phyloP scores from a whole-genome alignment of 2,888 invertebrate genomes.

The Pollenia labialis region DNA sequence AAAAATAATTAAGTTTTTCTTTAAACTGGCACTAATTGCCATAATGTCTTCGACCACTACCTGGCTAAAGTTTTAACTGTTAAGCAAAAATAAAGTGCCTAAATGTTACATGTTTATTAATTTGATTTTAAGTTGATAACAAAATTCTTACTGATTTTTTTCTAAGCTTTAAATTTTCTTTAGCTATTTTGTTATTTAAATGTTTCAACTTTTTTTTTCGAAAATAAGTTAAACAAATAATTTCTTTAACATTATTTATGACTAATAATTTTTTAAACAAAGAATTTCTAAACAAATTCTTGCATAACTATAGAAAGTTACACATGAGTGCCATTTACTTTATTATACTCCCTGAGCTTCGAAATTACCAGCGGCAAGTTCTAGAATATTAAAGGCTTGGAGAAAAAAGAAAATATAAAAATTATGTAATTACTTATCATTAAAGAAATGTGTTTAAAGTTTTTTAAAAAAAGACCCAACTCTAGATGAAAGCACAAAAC shows the following conservation, averaged over 20 bases:
- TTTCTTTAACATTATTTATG: slow-evolving; percentile 40
- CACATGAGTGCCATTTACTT: slow-evolving; percentile 38
- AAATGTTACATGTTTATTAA: slow-evolving; percentile 31
- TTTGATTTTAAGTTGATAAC: slow-evolving; percentile 32
- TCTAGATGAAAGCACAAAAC: slow-evolving; percentile 34
- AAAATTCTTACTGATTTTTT: slow-evolving; percentile 4
- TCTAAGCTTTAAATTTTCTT: not conserved
- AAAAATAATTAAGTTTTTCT: slow-evolving; percentile 13
- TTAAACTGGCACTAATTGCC: not conserved
- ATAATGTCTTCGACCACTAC: slow-evolving; percentile 16
- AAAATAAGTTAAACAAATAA: not conserved
- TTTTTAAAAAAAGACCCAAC: not conserved
- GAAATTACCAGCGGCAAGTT: slow-evolving; percentile 20
- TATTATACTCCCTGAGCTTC: not conserved
- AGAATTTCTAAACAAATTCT: not conserved
- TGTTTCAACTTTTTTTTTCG: not conserved
- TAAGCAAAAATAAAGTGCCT: not conserved
- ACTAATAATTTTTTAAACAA: not conserved
- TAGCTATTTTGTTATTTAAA: slow-evolving; percentile 31
- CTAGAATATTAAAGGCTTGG: not conserved
- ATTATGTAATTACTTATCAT: slow-evolving; percentile 52
- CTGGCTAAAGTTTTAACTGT: slow-evolving; percentile 18
- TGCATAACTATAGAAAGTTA: slow-evolving; percentile 25
- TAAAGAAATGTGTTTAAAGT: slow-evolving; percentile 13
- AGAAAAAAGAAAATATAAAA: not conserved